Evolutionary conservation across 2,888 invertebrate species (phyloP).

Genomic region (Mesorhabditis belari): DNA sequence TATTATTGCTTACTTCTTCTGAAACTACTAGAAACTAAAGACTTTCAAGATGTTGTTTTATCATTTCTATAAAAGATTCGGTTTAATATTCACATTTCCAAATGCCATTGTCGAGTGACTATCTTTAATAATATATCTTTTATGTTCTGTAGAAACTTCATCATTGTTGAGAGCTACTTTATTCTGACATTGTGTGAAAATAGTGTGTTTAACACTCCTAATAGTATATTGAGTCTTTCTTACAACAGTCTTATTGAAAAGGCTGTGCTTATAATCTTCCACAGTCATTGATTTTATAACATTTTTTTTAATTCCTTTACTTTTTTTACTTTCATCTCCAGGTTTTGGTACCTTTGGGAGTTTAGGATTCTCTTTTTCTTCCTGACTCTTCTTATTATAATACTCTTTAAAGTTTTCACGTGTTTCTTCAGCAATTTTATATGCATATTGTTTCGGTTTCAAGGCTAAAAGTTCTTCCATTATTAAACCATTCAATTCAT

Average conservation of each 20-base stretch:
- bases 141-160: conserved; percentile 2
- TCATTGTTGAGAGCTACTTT: conserved; percentile 16
- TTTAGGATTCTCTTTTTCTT: conserved; percentile 7
- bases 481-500: conserved; percentile 39
- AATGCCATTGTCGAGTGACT: conserved; percentile 13
- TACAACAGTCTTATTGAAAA: conserved; percentile 14
- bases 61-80: too few relatives aligned
- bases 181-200: conserved; percentile 13
- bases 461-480: conserved; percentile 43
- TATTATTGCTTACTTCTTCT: conserved; percentile 17
- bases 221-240: conserved; percentile 15
- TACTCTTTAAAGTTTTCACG: conserved; percentile 6
- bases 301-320: conserved; percentile 8
- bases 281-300: conserved; percentile 3
- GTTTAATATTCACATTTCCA: too few relatives aligned
- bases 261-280: conserved; percentile 8
- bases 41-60: not conserved
- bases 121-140: conserved; percentile 8
- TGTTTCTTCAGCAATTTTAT: conserved; percentile 11
- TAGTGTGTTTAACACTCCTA: conserved; percentile 12
- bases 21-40: conserved; percentile 10
- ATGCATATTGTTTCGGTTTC: conserved; percentile 28
- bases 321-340: conserved; percentile 7
- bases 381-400: conserved; percentile 4
- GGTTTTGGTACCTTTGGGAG: conserved; percentile 5